Evolutionary conservation across 2,113 vertebrate genomes (phyloP).

Genomic region (Nycticryphes semicollaris): DNA sequence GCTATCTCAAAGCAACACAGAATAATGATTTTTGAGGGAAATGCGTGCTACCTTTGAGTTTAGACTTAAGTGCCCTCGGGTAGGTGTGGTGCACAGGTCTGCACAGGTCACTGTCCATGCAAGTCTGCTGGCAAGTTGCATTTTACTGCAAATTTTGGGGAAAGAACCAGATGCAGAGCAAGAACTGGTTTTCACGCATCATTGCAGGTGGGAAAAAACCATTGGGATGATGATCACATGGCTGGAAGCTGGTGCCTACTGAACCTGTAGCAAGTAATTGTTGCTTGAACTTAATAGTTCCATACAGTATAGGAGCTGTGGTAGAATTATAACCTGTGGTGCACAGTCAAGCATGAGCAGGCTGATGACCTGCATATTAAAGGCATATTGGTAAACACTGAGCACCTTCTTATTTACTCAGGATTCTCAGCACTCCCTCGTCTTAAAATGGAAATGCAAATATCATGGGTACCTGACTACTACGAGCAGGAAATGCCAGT

Average conservation of each 20-base stretch:
- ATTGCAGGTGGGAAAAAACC: background rate
- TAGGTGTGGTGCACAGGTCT: background rate
- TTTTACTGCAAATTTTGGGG: background rate
- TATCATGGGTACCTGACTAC: background rate
- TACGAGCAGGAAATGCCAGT: background rate
- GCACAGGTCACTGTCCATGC: background rate
- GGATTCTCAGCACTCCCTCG: conserved; percentile 13
- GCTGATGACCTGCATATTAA: conserved; percentile 2
- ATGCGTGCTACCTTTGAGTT: background rate
- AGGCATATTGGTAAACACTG: background rate
- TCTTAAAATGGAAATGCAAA: conserved; percentile 32
- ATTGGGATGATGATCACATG: background rate
- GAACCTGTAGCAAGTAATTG: background rate
- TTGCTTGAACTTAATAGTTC: conserved; percentile 30
- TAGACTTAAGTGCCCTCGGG: background rate
- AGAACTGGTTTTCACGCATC: background rate
- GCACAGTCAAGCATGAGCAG: conserved; percentile 29
- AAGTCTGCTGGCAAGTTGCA: background rate
- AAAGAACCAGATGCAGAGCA: background rate
- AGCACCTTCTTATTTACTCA: conserved; percentile 43
- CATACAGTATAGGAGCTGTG: background rate
- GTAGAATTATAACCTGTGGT: background rate
- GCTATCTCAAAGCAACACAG: background rate
- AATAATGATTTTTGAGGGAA: background rate
- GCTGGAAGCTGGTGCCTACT: conserved; percentile 28